A percentile compares a stretch with the other conserved stretches of the same genome.
phyloP scores from a whole-genome alignment of 2,888 invertebrate genomes.

The Platycnemis pennipes region DNA sequence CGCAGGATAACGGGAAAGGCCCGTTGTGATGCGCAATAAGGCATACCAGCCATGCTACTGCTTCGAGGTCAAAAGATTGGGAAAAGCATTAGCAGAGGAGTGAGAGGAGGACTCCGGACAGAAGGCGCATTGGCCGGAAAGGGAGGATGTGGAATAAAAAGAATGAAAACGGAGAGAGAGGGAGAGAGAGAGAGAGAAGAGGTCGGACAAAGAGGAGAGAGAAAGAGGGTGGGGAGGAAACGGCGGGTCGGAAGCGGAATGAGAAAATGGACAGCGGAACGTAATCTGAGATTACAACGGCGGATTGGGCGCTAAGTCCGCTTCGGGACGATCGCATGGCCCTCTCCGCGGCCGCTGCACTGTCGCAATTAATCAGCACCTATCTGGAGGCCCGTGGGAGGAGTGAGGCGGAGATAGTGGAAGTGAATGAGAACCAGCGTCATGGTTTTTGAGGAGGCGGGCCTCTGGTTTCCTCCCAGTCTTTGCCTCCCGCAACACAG shows the following conservation, averaged over 20 bases:
- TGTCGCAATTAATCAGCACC: conserved; percentile 58
- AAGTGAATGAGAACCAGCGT: neutral
- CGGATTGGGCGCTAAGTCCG: conserved; percentile 58
- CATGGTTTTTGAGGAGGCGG: neutral
- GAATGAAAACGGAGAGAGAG: neutral
- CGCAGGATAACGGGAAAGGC: no score
- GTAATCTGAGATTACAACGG: conserved; percentile 65
- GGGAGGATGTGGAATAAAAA: neutral
- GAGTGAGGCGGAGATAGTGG: neutral
- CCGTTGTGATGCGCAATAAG: no score
- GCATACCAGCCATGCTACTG: no score
- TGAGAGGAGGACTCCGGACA: neutral
- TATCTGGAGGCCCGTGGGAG: conserved; percentile 40
- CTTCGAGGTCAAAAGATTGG: no score
- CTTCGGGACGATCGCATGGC: neutral
- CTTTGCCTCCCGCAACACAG: neutral
- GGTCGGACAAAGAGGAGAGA: neutral
- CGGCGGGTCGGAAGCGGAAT: neutral
- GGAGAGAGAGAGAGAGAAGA: neutral
- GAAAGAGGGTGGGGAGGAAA: conserved; percentile 15
- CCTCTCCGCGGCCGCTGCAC: conserved; percentile 16
- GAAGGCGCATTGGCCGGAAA: neutral
- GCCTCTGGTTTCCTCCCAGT: neutral
- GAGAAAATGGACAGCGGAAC: conserved; percentile 39
- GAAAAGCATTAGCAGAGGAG: no score